Evolutionary conservation across 2,888 invertebrate species (phyloP).

Genomic region (Eulithis testata): DNA sequence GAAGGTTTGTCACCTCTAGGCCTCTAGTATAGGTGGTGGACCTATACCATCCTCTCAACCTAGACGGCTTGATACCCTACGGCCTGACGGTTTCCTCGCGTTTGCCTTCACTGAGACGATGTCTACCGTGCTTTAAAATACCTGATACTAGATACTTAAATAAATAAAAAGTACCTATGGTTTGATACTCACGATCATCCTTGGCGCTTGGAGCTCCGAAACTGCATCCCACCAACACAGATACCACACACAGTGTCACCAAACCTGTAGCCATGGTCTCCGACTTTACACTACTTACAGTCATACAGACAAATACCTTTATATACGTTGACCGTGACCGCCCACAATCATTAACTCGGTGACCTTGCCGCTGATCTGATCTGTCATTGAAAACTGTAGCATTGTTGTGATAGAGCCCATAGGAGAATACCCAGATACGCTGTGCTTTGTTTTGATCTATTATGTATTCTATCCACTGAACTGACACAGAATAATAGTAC

Average conservation of each 20-base stretch:
- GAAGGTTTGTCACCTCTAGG: no score
- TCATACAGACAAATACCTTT: conserved; percentile 65
- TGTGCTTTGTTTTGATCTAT: conserved; percentile 7
- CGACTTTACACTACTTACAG: conserved; percentile 57
- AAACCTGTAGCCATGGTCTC: conserved; percentile 57
- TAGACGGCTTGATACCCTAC: no score
- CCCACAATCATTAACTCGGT: conserved; percentile 70
- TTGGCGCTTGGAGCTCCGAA: conserved; percentile 53
- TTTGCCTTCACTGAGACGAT: no score
- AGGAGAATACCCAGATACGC: background rate
- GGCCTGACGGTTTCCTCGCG: no score
- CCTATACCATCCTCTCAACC: no score
- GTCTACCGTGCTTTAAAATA: no score
- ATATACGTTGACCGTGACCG: conserved; percentile 73
- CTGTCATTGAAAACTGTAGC: conserved; percentile 48
- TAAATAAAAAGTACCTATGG: no score
- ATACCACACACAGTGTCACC: conserved; percentile 55
- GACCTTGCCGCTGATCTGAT: conserved; percentile 42
- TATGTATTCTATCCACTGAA: no score
- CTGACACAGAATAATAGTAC: no score
- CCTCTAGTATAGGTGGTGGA: no score
- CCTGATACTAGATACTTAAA: no score
- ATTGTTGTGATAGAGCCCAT: conserved; percentile 33
- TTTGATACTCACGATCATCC: conserved; percentile 65
- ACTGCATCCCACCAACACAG: conserved; percentile 51